Percentiles rank a stretch among this genome's conserved stretches.
Conservation (phyloP, 2,797 vertebrate genomes). For the Acipenser transmontanus region DNA sequence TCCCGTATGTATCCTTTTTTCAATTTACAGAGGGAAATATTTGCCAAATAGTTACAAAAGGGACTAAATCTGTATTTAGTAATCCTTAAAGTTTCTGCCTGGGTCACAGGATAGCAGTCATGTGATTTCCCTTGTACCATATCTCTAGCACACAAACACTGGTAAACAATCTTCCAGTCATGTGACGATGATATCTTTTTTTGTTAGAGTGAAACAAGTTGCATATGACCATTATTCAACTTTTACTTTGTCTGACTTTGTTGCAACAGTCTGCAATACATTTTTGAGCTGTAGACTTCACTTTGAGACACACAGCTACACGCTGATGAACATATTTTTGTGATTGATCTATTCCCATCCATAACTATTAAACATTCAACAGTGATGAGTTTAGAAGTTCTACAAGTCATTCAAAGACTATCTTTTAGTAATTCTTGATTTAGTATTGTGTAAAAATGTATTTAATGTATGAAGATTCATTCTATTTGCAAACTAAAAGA, state of each 20-base stretch:
- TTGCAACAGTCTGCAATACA: slow-evolving; percentile 1
- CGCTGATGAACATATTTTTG: background rate
- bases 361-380: background rate
- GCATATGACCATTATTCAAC: slow-evolving; percentile 20
- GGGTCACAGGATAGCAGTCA: slow-evolving; percentile 25
- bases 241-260: slow-evolving; percentile 11
- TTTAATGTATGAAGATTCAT: too few species aligned
- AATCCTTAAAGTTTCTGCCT: slow-evolving; percentile 26
- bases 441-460: too few species aligned
- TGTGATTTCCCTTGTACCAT: slow-evolving; percentile 33
- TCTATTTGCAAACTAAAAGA: too few species aligned
- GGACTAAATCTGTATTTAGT: slow-evolving; percentile 6
- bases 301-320: background rate
- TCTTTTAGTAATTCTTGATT: too few species aligned
- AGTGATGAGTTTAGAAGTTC: background rate
- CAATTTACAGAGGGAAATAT: slow-evolving; percentile 1
- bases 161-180: slow-evolving; percentile 18
- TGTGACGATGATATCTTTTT: slow-evolving; percentile 24
- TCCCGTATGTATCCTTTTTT: too few species aligned
- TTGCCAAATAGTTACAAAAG: slow-evolving; percentile 1
- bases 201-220: slow-evolving; percentile 16
- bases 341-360: background rate
- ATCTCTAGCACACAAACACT: slow-evolving; percentile 16
- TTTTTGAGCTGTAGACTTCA: background rate
- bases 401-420: background rate